These are phyloP conservation scores for Brotula barbata DNA, from an alignment of 2,797 vertebrate species.

Conservation along the genomic window DNA sequence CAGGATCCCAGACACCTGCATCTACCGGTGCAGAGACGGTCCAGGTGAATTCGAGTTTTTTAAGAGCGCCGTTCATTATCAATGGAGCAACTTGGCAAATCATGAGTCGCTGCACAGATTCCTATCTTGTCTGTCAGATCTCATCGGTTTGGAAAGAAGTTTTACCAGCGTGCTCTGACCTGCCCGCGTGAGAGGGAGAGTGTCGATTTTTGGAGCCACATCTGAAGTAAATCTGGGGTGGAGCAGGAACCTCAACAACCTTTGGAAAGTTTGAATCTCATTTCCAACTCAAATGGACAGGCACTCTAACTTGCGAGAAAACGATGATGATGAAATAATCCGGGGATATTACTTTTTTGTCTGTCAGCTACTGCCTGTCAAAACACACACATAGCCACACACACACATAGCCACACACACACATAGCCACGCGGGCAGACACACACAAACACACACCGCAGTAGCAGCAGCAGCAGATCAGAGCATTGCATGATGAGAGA, in stretches of 20 bases:
- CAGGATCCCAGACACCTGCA: too few species aligned
- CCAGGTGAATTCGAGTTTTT: background rate
- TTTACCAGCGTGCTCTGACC: too few species aligned
- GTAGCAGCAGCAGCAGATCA: background rate
- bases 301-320: too few species aligned
- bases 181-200: too few species aligned
- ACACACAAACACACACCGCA: background rate
- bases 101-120: conserved; percentile 6
- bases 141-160: too few species aligned
- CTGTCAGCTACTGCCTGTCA: background rate
- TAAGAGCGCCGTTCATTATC: background rate
- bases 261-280: background rate
- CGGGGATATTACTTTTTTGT: background rate
- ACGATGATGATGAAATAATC: conserved; percentile 7
- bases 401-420: background rate
- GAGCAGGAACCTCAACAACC: background rate
- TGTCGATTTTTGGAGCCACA: too few species aligned
- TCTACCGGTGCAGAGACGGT: too few species aligned
- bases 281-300: background rate
- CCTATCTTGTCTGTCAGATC: too few species aligned
- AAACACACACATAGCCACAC: background rate
- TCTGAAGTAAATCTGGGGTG: too few species aligned
- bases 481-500: conserved; percentile 4
- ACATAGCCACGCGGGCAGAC: background rate
- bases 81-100: background rate